phyloP scores from a whole-genome alignment of 2,113 vertebrate genomes.

The Urocynchramus pylzowi region DNA sequence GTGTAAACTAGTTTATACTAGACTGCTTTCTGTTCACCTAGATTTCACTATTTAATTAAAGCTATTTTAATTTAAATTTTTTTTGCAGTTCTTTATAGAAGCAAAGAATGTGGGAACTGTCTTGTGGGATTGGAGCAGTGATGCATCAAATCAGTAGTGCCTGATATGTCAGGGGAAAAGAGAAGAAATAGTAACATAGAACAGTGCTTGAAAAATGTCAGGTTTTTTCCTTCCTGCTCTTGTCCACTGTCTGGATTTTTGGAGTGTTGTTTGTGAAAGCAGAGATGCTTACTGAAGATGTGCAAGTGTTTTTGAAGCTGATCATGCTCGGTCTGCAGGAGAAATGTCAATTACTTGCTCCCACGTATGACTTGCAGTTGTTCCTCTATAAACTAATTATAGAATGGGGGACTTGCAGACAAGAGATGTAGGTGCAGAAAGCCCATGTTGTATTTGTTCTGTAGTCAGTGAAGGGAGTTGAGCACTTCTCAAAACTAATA shows the following conservation, averaged over 20 bases:
- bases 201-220: neutral
- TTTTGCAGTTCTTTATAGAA: neutral
- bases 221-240: neutral
- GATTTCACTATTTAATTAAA: slow-evolving; percentile 5
- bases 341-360: neutral
- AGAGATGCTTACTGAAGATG: neutral
- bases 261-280: neutral
- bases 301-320: neutral
- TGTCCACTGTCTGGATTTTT: neutral
- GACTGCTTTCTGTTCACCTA: neutral
- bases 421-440: neutral
- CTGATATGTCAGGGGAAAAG: neutral
- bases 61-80: neutral
- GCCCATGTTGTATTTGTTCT: neutral
- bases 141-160: neutral
- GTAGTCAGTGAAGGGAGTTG: neutral
- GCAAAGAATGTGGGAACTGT: neutral
- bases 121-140: neutral
- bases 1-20: neutral
- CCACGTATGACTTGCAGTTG: neutral
- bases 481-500: neutral
- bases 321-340: neutral
- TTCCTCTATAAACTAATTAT: neutral
- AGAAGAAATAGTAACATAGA: neutral
- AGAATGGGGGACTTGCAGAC: neutral